Conservation (phyloP, 2,797 vertebrate species). For the Lagodon rhomboides region DNA sequence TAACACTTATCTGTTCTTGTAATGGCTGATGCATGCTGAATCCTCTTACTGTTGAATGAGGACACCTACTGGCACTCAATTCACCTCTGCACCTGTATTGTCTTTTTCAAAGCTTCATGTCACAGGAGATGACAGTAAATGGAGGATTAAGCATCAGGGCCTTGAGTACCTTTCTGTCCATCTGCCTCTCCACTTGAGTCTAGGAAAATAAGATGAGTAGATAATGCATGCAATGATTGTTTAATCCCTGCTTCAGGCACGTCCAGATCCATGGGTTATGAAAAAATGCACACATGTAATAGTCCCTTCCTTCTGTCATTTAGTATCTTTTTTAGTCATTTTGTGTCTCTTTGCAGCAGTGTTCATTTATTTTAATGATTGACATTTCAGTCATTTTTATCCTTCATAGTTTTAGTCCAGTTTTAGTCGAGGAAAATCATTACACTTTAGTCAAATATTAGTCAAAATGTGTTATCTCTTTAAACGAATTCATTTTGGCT, state of each 20-base stretch:
- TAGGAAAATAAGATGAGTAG: slow-evolving; percentile 15
- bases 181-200: not conserved
- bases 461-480: too few species aligned
- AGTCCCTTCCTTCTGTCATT: not conserved
- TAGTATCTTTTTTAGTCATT: not conserved
- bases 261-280: not conserved
- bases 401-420: too few species aligned
- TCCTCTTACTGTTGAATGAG: slow-evolving; percentile 72
- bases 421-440: too few species aligned
- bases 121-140: slow-evolving; percentile 38
- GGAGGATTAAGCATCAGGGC: slow-evolving; percentile 28
- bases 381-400: too few species aligned
- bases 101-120: slow-evolving; percentile 37
- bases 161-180: slow-evolving; percentile 14
- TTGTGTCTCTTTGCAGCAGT: not conserved
- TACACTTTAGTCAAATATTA: too few species aligned
- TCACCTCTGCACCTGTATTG: not conserved
- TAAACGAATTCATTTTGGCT: too few species aligned
- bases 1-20: slow-evolving; percentile 34
- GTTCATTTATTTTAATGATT: too few species aligned
- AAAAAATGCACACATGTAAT: not conserved
- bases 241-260: slow-evolving; percentile 17
- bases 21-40: slow-evolving; percentile 28
- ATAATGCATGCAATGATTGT: slow-evolving; percentile 5
- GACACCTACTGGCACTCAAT: slow-evolving; percentile 77